phyloP scores from a whole-genome alignment of 1,140 invertebrate genomes.

The Daktulosphaira vitifoliae region DNA sequence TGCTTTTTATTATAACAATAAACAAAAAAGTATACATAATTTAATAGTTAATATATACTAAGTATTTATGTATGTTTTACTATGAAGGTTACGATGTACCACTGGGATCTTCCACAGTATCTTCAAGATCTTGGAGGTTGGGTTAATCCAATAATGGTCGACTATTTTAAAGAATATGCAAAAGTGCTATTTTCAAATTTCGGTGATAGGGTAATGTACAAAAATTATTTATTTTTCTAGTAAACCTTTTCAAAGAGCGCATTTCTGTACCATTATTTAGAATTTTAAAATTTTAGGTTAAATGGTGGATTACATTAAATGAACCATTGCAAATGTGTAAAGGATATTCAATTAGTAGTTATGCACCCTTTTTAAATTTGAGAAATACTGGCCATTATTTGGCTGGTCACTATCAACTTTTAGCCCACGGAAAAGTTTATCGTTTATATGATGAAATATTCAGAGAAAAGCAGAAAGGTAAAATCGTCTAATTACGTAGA shows the following conservation, averaged over 20 bases:
- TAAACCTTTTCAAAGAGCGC: too few species aligned
- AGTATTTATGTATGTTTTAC: too few species aligned
- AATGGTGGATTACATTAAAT: constrained; percentile 62
- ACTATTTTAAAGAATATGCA: constrained; percentile 50
- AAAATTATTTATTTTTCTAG: too few species aligned
- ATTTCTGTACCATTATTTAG: too few species aligned
- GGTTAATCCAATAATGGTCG: constrained; percentile 50
- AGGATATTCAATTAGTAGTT: constrained; percentile 47
- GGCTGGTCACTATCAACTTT: constrained; percentile 54
- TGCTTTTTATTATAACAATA: too few species aligned
- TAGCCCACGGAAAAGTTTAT: constrained; percentile 56
- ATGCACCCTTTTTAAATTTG: constrained; percentile 44
- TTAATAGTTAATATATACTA: too few species aligned
- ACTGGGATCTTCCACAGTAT: constrained; percentile 49
- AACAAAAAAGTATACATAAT: too few species aligned
- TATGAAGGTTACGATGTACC: constrained; percentile 47
- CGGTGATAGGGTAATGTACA: constrained; percentile 47
- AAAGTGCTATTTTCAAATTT: constrained; percentile 48
- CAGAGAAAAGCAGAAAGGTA: constrained; percentile 50
- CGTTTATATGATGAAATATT: constrained; percentile 57
- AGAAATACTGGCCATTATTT: constrained; percentile 51
- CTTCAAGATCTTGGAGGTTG: constrained; percentile 54
- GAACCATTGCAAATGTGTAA: constrained; percentile 59
- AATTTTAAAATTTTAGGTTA: constrained; percentile 43
- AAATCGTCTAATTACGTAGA: too few species aligned